Evolutionary conservation across 1,140 invertebrate species (phyloP).

Genomic region (Temnothorax nylanderi): DNA sequence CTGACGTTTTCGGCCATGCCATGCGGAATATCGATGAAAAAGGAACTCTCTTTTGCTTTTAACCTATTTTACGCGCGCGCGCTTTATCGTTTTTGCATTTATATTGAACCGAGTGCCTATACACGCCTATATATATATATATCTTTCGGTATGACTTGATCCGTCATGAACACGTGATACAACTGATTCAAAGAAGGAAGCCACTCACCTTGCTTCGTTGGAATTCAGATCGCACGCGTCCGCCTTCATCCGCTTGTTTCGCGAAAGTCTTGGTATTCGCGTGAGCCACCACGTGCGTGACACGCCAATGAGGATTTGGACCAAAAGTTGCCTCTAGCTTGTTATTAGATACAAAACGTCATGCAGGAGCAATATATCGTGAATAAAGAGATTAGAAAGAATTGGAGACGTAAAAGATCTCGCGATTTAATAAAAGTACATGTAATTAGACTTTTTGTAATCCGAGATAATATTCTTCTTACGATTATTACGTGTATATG

Average conservation of each 20-base stretch:
- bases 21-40: constrained; percentile 76
- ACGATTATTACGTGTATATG: no score
- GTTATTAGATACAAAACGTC: background rate
- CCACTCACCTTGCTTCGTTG: constrained; percentile 3
- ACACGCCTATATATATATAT: constrained; percentile 21
- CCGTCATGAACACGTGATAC: constrained; percentile 36
- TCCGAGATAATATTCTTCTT: background rate
- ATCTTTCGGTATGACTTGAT: constrained; percentile 55
- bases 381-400: constrained; percentile 17
- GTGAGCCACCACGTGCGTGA: background rate
- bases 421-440: background rate
- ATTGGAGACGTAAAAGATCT: background rate
- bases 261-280: constrained; percentile 24
- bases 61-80: constrained; percentile 31
- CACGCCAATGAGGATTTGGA: constrained; percentile 5
- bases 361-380: background rate
- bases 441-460: background rate
- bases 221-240: constrained; percentile 48
- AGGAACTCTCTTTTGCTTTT: constrained; percentile 62
- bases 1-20: constrained; percentile 68
- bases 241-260: constrained; percentile 42
- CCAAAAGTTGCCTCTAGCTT: background rate
- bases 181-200: constrained; percentile 52
- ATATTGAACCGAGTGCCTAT: constrained; percentile 68
- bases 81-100: constrained; percentile 76